A percentile compares a stretch with the other conserved stretches of the same genome.
Conservation (phyloP, 2,113 vertebrate species). For the Plecotus auritus region DNA sequence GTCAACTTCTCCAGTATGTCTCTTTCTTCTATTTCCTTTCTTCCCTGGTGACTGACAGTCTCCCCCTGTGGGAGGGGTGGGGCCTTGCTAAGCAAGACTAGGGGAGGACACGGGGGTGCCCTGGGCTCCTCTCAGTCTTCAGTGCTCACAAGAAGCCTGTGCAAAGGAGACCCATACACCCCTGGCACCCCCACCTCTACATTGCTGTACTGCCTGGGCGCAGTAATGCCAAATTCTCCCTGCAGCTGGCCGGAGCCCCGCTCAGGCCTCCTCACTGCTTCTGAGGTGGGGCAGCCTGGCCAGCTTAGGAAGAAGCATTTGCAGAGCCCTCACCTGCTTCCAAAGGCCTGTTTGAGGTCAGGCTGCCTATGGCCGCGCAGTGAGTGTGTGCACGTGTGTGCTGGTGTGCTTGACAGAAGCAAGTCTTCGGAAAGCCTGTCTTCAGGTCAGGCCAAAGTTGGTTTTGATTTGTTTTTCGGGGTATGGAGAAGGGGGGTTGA, state of each 20-base stretch:
- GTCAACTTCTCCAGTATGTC: slow-evolving; percentile 99
- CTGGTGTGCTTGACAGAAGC: neutral
- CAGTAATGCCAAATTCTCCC: neutral
- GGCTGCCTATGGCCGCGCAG: neutral
- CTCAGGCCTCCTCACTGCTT: neutral
- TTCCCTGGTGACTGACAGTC: slow-evolving; percentile 80
- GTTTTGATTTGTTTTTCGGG: neutral
- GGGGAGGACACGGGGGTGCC: neutral
- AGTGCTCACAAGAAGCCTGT: neutral
- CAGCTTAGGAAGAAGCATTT: neutral
- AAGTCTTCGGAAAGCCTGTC: neutral
- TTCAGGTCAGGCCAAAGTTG: neutral
- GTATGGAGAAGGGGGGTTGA: neutral
- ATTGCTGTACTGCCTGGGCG: neutral
- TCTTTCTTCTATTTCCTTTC: slow-evolving; percentile 94
- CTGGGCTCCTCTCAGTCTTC: slow-evolving; percentile 6
- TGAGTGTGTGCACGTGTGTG: neutral
- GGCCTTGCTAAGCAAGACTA: slow-evolving; percentile 35
- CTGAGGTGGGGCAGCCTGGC: neutral
- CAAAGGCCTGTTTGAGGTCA: neutral
- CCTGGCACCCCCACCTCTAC: neutral
- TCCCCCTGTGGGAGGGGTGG: slow-evolving; percentile 62
- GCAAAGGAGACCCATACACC: neutral
- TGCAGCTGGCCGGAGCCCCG: neutral
- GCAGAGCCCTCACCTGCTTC: neutral